A percentile compares a stretch with the other conserved stretches of the same genome.
Evolutionary conservation across 2,797 vertebrate species (phyloP).

Genomic region (Chelon labrosus): DNA sequence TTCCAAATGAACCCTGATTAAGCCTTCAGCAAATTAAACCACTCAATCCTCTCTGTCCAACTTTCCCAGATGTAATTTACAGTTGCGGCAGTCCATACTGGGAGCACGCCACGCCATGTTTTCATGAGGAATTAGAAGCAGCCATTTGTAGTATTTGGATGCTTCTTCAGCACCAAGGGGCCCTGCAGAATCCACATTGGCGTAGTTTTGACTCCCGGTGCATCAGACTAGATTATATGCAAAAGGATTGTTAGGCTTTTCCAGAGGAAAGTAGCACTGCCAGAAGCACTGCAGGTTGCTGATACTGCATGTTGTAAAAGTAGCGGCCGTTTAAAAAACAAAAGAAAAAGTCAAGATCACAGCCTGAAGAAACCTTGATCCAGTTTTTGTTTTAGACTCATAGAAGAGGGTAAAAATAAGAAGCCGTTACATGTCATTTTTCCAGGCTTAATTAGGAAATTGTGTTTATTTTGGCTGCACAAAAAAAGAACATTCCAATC

Average conservation of each 20-base stretch:
- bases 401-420: not conserved
- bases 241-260: conserved; percentile 39
- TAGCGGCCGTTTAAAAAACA: not conserved
- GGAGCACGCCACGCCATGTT: conserved; percentile 17
- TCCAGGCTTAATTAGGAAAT: conserved; percentile 36
- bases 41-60: conserved; percentile 63
- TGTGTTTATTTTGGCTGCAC: conserved; percentile 53
- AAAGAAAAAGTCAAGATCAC: conserved; percentile 1
- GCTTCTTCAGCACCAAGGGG: conserved; percentile 38
- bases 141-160: conserved; percentile 54
- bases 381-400: not conserved
- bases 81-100: conserved; percentile 27
- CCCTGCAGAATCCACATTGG: conserved; percentile 48
- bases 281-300: conserved; percentile 21
- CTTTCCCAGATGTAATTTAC: conserved; percentile 44
- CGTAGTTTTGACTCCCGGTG: conserved; percentile 52
- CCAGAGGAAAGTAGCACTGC: conserved; percentile 24
- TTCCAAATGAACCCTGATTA: conserved; percentile 70
- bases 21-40: conserved; percentile 68
- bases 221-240: conserved; percentile 68
- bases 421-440: conserved; percentile 13
- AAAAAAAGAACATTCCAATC: conserved; percentile 70
- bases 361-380: not conserved
- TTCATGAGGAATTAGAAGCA: conserved; percentile 55
- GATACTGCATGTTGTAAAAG: conserved; percentile 22